Conservation (phyloP, 2,113 vertebrate species). For the Phylloscopus trochiloides region DNA sequence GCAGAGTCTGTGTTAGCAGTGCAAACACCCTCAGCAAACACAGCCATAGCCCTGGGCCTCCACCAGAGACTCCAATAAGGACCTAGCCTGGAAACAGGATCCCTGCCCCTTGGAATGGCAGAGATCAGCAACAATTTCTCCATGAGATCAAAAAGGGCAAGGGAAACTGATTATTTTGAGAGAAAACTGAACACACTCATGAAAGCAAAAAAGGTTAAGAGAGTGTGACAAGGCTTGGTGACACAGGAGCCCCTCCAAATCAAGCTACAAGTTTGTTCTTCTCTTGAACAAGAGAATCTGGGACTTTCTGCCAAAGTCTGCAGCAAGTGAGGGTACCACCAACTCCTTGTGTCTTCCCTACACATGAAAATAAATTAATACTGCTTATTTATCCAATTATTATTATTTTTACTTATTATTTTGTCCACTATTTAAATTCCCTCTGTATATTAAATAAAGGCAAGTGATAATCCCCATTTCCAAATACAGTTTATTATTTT, state of each 20-base stretch:
- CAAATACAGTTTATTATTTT: background rate
- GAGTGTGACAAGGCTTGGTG: background rate
- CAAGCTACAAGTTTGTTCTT: background rate
- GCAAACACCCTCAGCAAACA: background rate
- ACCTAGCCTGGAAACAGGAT: background rate
- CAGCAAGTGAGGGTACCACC: rapidly evolving
- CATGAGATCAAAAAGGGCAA: rapidly evolving
- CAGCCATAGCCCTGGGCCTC: rapidly evolving
- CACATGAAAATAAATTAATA: background rate
- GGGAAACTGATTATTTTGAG: background rate
- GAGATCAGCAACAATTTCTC: background rate
- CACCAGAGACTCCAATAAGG: rapidly evolving
- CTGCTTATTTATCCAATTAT: background rate
- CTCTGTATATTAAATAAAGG: background rate
- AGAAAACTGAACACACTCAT: background rate
- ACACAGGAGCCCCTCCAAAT: background rate
- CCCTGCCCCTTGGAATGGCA: rapidly evolving
- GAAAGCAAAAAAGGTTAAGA: background rate
- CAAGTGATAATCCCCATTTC: background rate
- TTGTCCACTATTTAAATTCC: background rate
- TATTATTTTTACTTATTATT: background rate
- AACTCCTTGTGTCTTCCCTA: background rate
- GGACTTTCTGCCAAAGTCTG: background rate
- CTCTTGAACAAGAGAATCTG: background rate
- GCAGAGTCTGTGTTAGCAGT: background rate